phyloP scores from a whole-genome alignment of 2,113 vertebrate species.

The Xenopus laevis region DNA sequence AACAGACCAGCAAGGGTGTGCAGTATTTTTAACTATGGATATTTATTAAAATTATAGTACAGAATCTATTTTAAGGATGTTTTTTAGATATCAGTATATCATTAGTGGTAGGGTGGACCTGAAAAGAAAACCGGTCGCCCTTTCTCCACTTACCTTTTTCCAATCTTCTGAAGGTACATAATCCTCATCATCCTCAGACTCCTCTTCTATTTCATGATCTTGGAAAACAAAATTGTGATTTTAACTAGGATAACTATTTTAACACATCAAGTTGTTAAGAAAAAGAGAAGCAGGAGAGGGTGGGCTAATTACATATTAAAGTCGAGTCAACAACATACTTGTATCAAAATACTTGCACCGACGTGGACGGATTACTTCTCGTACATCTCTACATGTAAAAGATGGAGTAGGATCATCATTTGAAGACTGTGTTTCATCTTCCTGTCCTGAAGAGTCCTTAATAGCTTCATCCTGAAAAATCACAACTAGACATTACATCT shows the following conservation, averaged over 20 bases:
- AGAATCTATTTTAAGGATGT: no score
- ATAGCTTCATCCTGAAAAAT: slow-evolving; percentile 70
- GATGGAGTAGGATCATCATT: slow-evolving; percentile 78
- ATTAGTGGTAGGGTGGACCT: no score
- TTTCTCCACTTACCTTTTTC: slow-evolving; percentile 81
- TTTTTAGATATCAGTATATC: no score
- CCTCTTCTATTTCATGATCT: slow-evolving; percentile 90
- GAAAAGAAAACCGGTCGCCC: no score
- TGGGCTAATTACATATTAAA: not conserved
- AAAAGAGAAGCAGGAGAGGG: not conserved
- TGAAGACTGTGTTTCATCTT: slow-evolving; percentile 74
- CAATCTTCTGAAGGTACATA: slow-evolving; percentile 97
- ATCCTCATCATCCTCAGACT: slow-evolving; percentile 97
- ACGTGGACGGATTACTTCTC: slow-evolving; percentile 82
- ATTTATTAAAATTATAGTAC: no score
- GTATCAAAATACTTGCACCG: slow-evolving; percentile 90
- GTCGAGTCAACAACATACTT: slow-evolving; percentile 66
- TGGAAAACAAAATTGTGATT: slow-evolving; percentile 39
- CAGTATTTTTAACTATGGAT: no score
- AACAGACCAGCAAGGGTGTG: no score
- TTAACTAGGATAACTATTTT: not conserved
- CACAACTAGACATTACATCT: slow-evolving; percentile 26
- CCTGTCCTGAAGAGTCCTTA: slow-evolving; percentile 77
- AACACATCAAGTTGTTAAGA: no score
- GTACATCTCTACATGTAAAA: slow-evolving; percentile 73